Evolutionary conservation across 2,113 vertebrate genomes (phyloP), one percentile per base, ranked within the genome.

Genomic region (Ceyx cyanopectus): DNA sequence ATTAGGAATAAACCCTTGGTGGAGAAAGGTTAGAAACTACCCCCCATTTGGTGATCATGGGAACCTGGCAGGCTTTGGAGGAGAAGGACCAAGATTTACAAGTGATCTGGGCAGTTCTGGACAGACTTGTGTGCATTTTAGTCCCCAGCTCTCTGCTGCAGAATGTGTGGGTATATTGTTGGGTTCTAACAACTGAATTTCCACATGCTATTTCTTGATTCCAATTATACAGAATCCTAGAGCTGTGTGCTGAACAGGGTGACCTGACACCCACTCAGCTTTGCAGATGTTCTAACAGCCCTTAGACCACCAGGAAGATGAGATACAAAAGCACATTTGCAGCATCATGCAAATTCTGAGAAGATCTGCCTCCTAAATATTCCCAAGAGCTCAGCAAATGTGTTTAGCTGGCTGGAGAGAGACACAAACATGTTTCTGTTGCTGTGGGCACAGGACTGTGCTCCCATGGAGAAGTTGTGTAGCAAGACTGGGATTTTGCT

Each of bases 1-100:
- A 85, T 94, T 91, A 83, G 81, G 81, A 92, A 81, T 80, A 94
- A 95, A 82, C 63, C 51, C 30, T 80, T 67, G 70, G 82, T 87
- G 72, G 53, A 89, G 72, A 81, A 88, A 77, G 46, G 30, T 91
- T 95, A 45, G 72, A 85, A 88, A 68, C 72, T 70, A 56, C 12
- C 63, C 73, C 12, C 27, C 13, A 2, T 74, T 87, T 1, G 2
- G n/a, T 43, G 72, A 67, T 82, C 94, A 74, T 67, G 89, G 43
- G 70, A 93, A 94, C 54, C 89, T 92, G 79, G 78, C 70, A 82
- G 67, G 43, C 73, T 88, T 57, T 67, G 80, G 68, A 80, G 81
- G 51, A 91, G 87, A 93, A 72, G 53, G 72, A 48, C 53, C 63
- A 78, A 80, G 75, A 29, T 63, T 91, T 85, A 77, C 43, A 65